These are phyloP conservation scores for Hycleus phaleratus DNA, from an alignment of 1,140 invertebrate genomes.

Conservation along the genomic window DNA sequence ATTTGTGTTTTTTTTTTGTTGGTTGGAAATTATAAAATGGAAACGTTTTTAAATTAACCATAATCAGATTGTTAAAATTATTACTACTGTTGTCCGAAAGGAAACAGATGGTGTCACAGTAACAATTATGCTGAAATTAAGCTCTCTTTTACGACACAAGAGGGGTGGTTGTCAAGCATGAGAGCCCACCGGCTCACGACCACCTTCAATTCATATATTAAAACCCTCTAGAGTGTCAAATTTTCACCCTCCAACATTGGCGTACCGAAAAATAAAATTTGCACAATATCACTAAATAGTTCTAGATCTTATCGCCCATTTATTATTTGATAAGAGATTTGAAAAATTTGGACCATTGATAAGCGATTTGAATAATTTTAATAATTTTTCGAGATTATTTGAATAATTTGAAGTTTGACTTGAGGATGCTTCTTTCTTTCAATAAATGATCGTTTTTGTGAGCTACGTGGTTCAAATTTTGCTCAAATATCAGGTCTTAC, in stretches of 20 bases:
- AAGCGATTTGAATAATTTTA: too few species aligned
- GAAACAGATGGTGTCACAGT: constrained; percentile 42
- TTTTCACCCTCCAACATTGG: neutral
- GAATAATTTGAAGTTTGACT: too few species aligned
- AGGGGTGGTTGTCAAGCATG: constrained; percentile 31
- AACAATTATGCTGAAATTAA: constrained; percentile 41
- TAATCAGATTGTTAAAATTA: constrained; percentile 32
- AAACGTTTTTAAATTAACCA: neutral
- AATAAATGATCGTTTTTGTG: too few species aligned
- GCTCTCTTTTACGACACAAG: constrained; percentile 31
- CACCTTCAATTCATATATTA: neutral
- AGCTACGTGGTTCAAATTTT: too few species aligned
- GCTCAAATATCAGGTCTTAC: too few species aligned
- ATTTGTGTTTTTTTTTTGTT: too few species aligned
- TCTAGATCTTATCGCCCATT: neutral
- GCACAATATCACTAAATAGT: neutral
- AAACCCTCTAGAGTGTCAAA: neutral
- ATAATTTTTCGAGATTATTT: too few species aligned
- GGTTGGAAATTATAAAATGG: too few species aligned
- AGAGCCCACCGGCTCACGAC: constrained; percentile 26
- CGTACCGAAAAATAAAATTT: neutral
- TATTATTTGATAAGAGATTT: too few species aligned
- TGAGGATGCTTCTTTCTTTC: too few species aligned
- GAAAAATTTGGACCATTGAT: too few species aligned
- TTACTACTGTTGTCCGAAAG: constrained; percentile 32